Evolutionary conservation across 2,113 vertebrate species (phyloP).

Genomic region (Mellivora capensis): DNA sequence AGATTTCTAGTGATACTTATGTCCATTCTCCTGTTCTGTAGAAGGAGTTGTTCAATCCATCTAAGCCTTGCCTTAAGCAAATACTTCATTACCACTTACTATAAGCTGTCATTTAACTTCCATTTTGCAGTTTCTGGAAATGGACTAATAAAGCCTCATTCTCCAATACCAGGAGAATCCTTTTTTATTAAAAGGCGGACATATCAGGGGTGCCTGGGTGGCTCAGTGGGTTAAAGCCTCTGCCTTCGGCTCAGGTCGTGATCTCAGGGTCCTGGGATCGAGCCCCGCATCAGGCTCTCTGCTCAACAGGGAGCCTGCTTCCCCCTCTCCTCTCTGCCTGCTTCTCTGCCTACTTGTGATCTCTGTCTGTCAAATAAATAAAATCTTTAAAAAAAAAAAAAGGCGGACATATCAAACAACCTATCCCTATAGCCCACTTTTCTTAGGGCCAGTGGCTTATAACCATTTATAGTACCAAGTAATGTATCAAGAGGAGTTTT

Average conservation of each 20-base stretch:
- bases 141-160: neutral
- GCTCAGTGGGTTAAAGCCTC: too few species aligned
- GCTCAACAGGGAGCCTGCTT: too few species aligned
- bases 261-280: too few species aligned
- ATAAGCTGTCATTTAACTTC: neutral
- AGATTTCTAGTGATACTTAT: neutral
- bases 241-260: too few species aligned
- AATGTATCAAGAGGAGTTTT: neutral
- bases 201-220: neutral
- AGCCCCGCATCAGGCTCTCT: too few species aligned
- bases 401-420: neutral
- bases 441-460: neutral
- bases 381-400: too few species aligned
- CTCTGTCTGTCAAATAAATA: too few species aligned
- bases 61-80: neutral
- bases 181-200: neutral
- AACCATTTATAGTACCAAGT: neutral
- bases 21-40: neutral
- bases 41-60: neutral
- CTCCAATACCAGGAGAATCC: neutral
- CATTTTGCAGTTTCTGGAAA: neutral
- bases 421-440: neutral
- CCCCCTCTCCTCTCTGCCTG: too few species aligned
- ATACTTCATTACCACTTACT: neutral
- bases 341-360: too few species aligned